A percentile compares a stretch with the other conserved stretches of the same genome.
Conservation (phyloP, 2,797 vertebrate genomes). For the Aldrovandia affinis region DNA sequence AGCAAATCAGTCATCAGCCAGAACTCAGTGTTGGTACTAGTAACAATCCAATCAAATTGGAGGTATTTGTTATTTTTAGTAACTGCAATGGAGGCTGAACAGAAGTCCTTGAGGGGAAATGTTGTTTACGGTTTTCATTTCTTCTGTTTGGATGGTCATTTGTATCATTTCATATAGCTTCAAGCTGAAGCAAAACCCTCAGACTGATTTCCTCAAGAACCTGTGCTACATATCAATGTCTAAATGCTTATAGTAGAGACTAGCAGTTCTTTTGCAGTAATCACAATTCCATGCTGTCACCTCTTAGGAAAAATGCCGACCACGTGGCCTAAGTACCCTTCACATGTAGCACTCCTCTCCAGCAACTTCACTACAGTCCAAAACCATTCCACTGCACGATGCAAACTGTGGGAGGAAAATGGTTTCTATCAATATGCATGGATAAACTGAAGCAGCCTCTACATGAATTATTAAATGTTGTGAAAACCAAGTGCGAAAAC, state of each 20-base stretch:
- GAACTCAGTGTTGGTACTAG: neutral
- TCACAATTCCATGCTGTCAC: neutral
- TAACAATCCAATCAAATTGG: slow-evolving; percentile 71
- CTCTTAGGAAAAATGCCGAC: slow-evolving; percentile 68
- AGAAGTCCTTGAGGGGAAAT: no score
- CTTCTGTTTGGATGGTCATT: slow-evolving; percentile 59
- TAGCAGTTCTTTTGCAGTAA: neutral
- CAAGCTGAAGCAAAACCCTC: slow-evolving; percentile 62
- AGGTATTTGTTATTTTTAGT: slow-evolving; percentile 67
- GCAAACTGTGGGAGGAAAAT: slow-evolving; percentile 68
- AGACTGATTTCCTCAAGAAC: slow-evolving; percentile 68
- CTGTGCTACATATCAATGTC: neutral
- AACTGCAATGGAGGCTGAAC: slow-evolving; percentile 56
- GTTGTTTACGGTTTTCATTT: no score
- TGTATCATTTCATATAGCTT: slow-evolving; percentile 37
- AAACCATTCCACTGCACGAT: slow-evolving; percentile 50
- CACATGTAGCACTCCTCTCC: slow-evolving; percentile 66
- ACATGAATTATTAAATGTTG: no score
- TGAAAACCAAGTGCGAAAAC: neutral
- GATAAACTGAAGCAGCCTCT: slow-evolving; percentile 64
- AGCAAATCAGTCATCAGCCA: slow-evolving; percentile 43
- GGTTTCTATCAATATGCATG: slow-evolving; percentile 70
- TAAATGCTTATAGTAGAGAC: no score
- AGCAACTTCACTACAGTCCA: slow-evolving; percentile 31
- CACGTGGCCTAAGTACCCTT: slow-evolving; percentile 68